Base-by-base conservation (phyloP, 2,888 invertebrate genomes). In the Cosmorhoe ocellata region DNA sequence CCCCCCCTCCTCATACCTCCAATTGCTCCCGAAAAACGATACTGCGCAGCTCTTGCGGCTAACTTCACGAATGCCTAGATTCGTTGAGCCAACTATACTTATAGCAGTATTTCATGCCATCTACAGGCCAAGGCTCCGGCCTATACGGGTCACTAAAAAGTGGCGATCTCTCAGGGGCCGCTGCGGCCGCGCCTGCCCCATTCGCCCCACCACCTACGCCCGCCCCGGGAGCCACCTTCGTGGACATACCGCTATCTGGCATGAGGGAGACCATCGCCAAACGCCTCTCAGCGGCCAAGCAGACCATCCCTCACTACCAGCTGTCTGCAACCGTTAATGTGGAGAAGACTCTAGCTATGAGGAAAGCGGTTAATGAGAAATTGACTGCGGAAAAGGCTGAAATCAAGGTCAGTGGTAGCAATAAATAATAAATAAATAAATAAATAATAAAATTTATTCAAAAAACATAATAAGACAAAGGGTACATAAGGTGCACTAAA, bases 291-390 rank as follows among this genome's bases (percentile, higher is more conserved):
- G 94, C 95, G 69, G 97, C 99, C 27, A 99, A 99, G 85, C 94
- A 95, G 80, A 95, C 94, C 39, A 97, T 99, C 74, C 99, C 99
- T 3, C 99, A 99, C 82, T 99, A 99, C 83, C 99, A 99, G 81
- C 91, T 99, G 1, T 93, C 95, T 0, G 92, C 95, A 32, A 98
- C 99, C 46, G 92, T 98, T 49, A 93, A 95, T 70, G 93, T 99
- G 69, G 98, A 99, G 74, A 93, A 93, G 69, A 91, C 93, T 77
- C 89, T 98, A 45, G 92, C 93, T 70, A 88, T 98, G 75, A 92
- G 98, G 54, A 92, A 93, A 64, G 91, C 92, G 54, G 92, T 97
- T 57, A 99, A 99, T 74, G 95, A 95, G 46, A 91, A 92, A 68
- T 82, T 96, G 54, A 95, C 94, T 40, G 96, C 96, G 69, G 92